Base-by-base conservation (phyloP, 2,113 vertebrate species). In the Vulpes lagopus region DNA sequence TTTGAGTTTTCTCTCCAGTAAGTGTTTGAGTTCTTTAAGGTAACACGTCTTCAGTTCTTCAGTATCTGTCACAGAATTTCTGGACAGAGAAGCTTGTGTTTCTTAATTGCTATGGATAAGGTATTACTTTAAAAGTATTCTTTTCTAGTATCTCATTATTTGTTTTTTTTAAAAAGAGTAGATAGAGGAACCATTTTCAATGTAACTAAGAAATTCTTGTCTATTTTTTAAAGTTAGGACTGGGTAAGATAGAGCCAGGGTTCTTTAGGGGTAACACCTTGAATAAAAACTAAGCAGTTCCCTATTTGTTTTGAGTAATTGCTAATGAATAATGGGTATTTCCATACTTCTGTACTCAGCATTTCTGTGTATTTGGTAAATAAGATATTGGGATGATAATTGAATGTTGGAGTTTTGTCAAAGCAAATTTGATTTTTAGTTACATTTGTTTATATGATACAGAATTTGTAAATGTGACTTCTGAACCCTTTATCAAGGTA, bases 161-260 rank as follows among this genome's bases (percentile, higher is more conserved):
- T 83, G 38, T 78, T 30, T 12, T 95, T 43, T 43, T 7, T 7
- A 43, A 43, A 43, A 43, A 71, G 43, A 22, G 17, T 78, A 35
- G 43, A 43, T 71, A 35, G 71, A 71, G 60, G 53, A 59, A 11
- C 5, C 14, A 23, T 67, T 95, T 64, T 57, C 3, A 78, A 0
- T 71, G 51, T 71, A 85, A 51, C 93, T 90, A 88, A 65, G 43
- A 95, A 83, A 38, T 94, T 20, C 35, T 23, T 76, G 23, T 38
- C 23, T 96, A 5, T 64, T 94, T 94, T 83, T 91, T 96, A 86
- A 87, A 71, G 25, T 82, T 94, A 71, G 53, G 19, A 51, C n/a
- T 83, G 25, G 12, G 25, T 86, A 91, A 65, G 15, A 43, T 6
- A 96, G 64, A 74, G n/a, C 4, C 83, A 43, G 5, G 32, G 8